A percentile compares a stretch with the other conserved stretches of the same genome.
Conservation (phyloP, 2,888 invertebrate genomes). For the Diogma glabrata region DNA sequence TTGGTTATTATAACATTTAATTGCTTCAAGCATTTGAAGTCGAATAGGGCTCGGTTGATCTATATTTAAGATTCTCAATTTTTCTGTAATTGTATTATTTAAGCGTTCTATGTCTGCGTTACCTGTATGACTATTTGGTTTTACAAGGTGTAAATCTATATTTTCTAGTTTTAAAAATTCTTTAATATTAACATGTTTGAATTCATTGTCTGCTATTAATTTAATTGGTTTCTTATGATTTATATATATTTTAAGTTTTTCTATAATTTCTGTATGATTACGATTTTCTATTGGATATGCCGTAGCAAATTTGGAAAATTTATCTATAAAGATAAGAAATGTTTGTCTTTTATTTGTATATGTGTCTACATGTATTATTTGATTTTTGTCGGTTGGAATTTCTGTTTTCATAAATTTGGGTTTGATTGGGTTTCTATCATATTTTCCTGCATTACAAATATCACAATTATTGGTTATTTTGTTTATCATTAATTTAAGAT, state of each 20-base stretch:
- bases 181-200: not conserved
- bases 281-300: constrained; percentile 4
- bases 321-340: constrained; percentile 9
- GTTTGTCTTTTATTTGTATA: constrained; percentile 3
- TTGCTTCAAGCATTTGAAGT: no score
- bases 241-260: constrained; percentile 7
- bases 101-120: not conserved
- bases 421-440: constrained; percentile 2
- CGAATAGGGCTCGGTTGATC: not conserved
- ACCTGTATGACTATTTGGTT: constrained; percentile 1
- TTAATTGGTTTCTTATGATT: constrained; percentile 3
- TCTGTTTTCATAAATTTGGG: not conserved
- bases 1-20: not conserved
- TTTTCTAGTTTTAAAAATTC: not conserved
- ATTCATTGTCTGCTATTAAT: constrained; percentile 6
- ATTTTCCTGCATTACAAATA: not conserved
- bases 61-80: not conserved
- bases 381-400: not conserved
- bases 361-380: constrained; percentile 7
- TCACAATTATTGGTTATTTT: constrained; percentile 1
- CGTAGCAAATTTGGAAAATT: constrained; percentile 10
- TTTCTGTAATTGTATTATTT: constrained; percentile 7
- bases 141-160: not conserved
- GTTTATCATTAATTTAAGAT: not conserved
- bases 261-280: constrained; percentile 5